These are phyloP conservation scores for Nylanderia fulva DNA, from an alignment of 1,140 invertebrate genomes.

Conservation along the genomic window DNA sequence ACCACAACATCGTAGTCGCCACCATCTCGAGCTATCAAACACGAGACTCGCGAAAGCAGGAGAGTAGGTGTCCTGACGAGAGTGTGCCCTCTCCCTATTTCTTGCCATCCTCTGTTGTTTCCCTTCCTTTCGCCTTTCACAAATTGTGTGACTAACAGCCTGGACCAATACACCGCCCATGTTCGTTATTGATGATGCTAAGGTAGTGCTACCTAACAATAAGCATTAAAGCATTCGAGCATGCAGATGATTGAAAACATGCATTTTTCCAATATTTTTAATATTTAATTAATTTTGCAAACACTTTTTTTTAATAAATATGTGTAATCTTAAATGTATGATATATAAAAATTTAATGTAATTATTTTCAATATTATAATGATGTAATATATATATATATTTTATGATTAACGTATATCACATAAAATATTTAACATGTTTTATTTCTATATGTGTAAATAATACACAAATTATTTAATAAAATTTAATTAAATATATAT, in stretches of 20 bases:
- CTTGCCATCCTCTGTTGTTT: slow-evolving; percentile 3
- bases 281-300: background rate
- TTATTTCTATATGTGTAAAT: background rate
- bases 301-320: background rate
- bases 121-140: background rate
- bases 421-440: background rate
- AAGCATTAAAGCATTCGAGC: background rate
- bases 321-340: background rate
- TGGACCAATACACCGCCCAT: slow-evolving; percentile 1
- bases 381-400: background rate
- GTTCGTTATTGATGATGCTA: slow-evolving; percentile 5
- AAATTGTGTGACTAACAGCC: slow-evolving; percentile 14
- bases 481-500: background rate
- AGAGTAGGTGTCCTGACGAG: slow-evolving; percentile 24
- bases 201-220: slow-evolving; percentile 8
- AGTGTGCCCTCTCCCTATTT: background rate
- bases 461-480: background rate
- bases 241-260: background rate
- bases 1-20: slow-evolving; percentile 31
- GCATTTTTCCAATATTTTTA: background rate
- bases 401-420: background rate
- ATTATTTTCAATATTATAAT: slow-evolving; percentile 1
- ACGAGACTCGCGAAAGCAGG: background rate
- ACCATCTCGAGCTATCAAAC: slow-evolving; percentile 37
- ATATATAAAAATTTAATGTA: background rate